These are phyloP conservation scores for Lithophane semibrunnea DNA, from an alignment of 2,888 invertebrate species.

Conservation along the genomic window DNA sequence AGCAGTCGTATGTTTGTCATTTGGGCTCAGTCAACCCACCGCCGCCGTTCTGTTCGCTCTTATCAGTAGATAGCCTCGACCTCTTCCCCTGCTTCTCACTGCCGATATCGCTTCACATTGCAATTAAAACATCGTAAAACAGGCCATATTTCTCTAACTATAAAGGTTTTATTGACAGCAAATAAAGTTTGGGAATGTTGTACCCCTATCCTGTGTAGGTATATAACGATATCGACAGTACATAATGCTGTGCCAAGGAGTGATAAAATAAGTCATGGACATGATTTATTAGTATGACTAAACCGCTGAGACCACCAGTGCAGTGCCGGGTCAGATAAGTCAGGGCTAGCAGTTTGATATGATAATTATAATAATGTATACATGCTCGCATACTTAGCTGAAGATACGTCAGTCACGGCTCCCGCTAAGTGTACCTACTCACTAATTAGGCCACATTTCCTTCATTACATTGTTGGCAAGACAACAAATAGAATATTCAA, in stretches of 20 bases:
- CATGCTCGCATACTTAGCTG: neutral
- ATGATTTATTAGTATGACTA: constrained; percentile 62
- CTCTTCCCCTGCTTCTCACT: constrained; percentile 82
- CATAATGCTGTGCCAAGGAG: constrained; percentile 69
- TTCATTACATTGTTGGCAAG: constrained; percentile 15
- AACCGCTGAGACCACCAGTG: constrained; percentile 58
- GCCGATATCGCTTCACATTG: constrained; percentile 61
- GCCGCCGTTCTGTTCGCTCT: constrained; percentile 75
- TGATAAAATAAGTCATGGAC: constrained; percentile 67
- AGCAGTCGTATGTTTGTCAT: constrained; percentile 72
- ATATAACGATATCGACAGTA: constrained; percentile 77
- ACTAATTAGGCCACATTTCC: constrained; percentile 35
- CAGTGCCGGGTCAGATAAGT: constrained; percentile 56
- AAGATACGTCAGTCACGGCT: constrained; percentile 28
- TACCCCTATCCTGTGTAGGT: constrained; percentile 77
- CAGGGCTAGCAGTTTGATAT: constrained; percentile 51
- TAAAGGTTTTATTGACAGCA: constrained; percentile 56
- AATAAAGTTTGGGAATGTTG: constrained; percentile 68
- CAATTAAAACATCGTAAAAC: constrained; percentile 55
- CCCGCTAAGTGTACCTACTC: constrained; percentile 22
- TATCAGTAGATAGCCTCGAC: constrained; percentile 88
- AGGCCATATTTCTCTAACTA: constrained; percentile 62
- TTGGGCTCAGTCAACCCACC: constrained; percentile 80
- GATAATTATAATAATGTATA: constrained; percentile 43
- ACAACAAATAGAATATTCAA: constrained; percentile 7